Conservation (phyloP, 53 echinoderm and acorn worm genomes). For the Holothuria leucospilota region DNA sequence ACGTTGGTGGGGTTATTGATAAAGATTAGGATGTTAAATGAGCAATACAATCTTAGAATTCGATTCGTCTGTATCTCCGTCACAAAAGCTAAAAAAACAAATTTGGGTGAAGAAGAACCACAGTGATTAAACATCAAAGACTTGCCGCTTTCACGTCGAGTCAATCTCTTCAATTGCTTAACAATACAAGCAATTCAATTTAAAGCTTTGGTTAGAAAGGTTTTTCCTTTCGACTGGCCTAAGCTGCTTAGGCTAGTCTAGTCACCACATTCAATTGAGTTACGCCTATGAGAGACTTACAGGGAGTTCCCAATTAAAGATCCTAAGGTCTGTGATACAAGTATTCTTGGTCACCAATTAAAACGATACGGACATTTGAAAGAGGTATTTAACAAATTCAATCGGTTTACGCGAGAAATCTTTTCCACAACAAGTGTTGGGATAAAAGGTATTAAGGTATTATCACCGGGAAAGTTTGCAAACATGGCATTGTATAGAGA, state of each 20-base stretch:
- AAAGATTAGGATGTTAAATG: constrained; percentile 33
- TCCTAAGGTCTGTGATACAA: constrained; percentile 5
- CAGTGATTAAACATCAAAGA: constrained; percentile 39
- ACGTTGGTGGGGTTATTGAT: constrained; percentile 41
- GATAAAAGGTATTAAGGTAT: constrained; percentile 27
- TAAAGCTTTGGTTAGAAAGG: neutral
- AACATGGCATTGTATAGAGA: constrained; percentile 26
- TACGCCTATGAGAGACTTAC: neutral
- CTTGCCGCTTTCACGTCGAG: neutral
- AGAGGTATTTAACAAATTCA: constrained; percentile 22
- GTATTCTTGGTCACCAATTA: constrained; percentile 31
- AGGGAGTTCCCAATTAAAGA: constrained; percentile 28
- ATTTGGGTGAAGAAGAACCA: constrained; percentile 6
- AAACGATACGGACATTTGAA: constrained; percentile 28
- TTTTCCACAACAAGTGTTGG: constrained; percentile 24
- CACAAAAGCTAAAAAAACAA: constrained; percentile 28
- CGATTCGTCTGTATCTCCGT: neutral
- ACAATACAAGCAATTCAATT: constrained; percentile 17
- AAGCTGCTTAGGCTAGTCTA: constrained; percentile 25
- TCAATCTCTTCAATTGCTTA: constrained; percentile 14
- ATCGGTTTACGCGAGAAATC: constrained; percentile 41
- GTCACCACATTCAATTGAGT: constrained; percentile 23
- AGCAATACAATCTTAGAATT: constrained; percentile 14
- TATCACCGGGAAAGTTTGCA: constrained; percentile 34
- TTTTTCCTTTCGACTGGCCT: neutral